A percentile compares a stretch with the other conserved stretches of the same genome.
Conservation (phyloP, 2,797 vertebrate species). For the Sebastes kiyomatsui region DNA sequence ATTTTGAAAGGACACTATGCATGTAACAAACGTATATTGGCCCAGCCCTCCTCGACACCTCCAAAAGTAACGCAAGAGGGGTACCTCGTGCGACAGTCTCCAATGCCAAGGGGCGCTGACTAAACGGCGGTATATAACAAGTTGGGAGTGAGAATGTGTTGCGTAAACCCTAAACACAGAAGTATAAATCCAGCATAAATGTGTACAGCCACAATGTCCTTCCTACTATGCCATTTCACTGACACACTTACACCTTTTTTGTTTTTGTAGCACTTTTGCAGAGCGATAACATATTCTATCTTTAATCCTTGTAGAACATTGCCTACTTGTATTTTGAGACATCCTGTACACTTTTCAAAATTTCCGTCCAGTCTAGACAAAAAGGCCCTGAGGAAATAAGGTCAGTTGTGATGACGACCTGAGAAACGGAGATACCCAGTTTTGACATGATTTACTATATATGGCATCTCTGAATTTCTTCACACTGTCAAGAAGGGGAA, state of each 20-base stretch:
- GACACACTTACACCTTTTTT: neutral
- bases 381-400: neutral
- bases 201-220: neutral
- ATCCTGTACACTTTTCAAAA: conserved; percentile 1
- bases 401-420: neutral
- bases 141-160: neutral
- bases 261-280: neutral
- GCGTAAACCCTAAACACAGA: neutral
- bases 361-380: neutral
- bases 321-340: conserved; percentile 2
- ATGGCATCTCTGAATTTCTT: neutral
- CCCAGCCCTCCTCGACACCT: no score
- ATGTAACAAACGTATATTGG: neutral
- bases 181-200: neutral
- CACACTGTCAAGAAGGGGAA: neutral
- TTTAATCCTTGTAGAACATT: neutral
- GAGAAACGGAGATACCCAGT: neutral
- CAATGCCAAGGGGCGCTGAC: neutral
- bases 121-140: neutral
- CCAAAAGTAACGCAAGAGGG: no score
- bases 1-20: neutral
- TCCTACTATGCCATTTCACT: neutral
- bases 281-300: neutral
- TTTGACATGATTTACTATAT: neutral
- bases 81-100: no score